Evolutionary conservation across 2,888 invertebrate genomes (phyloP).

Genomic region (Chrysolina haemoptera): DNA sequence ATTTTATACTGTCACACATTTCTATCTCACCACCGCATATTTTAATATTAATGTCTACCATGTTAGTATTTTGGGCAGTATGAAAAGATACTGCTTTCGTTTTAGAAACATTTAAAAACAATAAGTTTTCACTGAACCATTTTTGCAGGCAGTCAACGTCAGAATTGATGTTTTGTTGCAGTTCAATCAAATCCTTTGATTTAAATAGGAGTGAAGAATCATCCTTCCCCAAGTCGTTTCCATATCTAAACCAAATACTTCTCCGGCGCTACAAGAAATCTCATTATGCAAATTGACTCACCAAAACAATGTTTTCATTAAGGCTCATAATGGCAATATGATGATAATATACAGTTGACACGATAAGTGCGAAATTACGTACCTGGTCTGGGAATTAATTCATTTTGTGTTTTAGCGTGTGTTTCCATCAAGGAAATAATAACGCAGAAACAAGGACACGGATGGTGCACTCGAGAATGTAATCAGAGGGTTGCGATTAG

Average conservation of each 20-base stretch:
- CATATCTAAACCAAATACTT: not conserved
- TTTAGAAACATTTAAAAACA: no score
- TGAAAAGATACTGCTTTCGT: no score
- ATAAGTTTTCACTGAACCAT: no score
- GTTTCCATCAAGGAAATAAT: constrained; percentile 32
- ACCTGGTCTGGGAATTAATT: constrained; percentile 31
- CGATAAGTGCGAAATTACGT: constrained; percentile 46
- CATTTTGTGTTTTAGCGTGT: constrained; percentile 18
- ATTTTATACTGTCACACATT: no score
- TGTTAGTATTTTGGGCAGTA: no score
- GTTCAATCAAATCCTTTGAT: no score
- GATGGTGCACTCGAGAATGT: constrained; percentile 34
- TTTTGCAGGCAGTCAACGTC: no score
- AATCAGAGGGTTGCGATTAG: constrained; percentile 40
- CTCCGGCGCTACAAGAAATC: constrained; percentile 11
- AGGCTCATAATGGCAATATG: constrained; percentile 35
- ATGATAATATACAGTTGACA: constrained; percentile 45
- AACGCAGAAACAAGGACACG: constrained; percentile 29
- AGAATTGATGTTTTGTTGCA: no score
- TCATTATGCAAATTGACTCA: constrained; percentile 36
- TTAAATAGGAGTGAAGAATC: no score
- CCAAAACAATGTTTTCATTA: constrained; percentile 42
- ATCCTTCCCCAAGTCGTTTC: not conserved
- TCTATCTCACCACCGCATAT: no score
- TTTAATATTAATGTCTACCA: no score